Base-by-base conservation (phyloP, 2,888 invertebrate species). In the Trachelus troglodyta region DNA sequence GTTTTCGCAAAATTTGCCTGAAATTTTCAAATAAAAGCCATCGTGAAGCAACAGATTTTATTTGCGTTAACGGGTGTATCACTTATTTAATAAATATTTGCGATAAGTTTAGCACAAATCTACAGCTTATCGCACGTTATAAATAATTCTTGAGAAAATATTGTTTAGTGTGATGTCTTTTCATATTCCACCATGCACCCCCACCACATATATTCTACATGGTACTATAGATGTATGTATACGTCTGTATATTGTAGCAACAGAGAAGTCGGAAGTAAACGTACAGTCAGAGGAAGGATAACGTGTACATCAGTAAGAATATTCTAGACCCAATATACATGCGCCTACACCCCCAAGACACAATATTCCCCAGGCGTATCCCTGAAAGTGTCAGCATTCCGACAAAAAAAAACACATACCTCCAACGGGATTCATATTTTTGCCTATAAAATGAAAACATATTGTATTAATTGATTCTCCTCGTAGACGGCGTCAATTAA, bases 361-460 rank as follows among this genome's bases (percentile, higher is more conserved):
- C 83, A 85, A 86, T 83, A 84, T 78, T 56, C 56, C 56, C 81
- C 81, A 84, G 78, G 75, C 56, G 81, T 80, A 82, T 69, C 78
- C 84, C 84, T 85, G 85, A 83, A 87, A 85, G 82, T 79, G 76
- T 56, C 56, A 56, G 23, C 56, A 56, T 56, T 56, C 56, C 56
- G 56, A 56, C 56, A 56, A 56, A 56, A 56, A 40, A 56, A 56
- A 56, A 56, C 85, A 90, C 94, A 93, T 95, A 95, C 95, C 95
- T 95, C 95, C 95, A 95, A 92, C 94, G 93, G 91, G 94, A 94
- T 93, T 95, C 95, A 93, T 95, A 95, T 92, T 94, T 95, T 93
- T 95, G 94, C 94, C 95, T 95, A 94, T 90, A 94, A 94, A 56
- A 90, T 88, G 84, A 86, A 86, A 85, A 84, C 80, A 82, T 73